A percentile compares a stretch with the other conserved stretches of the same genome.
Evolutionary conservation across 1,140 invertebrate genomes (phyloP).

Genomic region (Hormaphis cornu): DNA sequence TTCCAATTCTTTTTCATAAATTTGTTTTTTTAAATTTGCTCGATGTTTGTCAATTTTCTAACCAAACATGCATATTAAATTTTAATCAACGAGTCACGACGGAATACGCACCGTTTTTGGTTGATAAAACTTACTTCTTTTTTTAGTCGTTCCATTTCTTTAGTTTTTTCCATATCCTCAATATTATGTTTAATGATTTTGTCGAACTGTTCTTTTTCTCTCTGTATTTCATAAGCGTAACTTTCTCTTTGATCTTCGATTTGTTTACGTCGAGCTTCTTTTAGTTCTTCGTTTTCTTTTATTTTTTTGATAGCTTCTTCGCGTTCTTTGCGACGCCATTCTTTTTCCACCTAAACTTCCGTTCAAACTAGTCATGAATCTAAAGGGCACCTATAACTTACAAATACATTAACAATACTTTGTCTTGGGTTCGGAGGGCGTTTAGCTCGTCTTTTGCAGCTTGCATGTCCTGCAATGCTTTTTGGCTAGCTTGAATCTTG

Average conservation of each 20-base stretch:
- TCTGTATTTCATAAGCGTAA: slow-evolving; percentile 51
- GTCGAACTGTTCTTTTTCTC: slow-evolving; percentile 51
- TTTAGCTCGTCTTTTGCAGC: slow-evolving; percentile 47
- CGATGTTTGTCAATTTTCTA: too few species aligned
- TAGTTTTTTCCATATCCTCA: neutral
- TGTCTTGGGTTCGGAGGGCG: slow-evolving; percentile 47
- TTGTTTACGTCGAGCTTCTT: slow-evolving; percentile 44
- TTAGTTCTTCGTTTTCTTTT: slow-evolving; percentile 40
- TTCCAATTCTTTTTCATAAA: too few species aligned
- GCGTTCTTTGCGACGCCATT: slow-evolving; percentile 43
- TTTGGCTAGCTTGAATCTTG: slow-evolving; percentile 44
- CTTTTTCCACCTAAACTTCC: slow-evolving; percentile 39
- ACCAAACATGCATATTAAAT: too few species aligned
- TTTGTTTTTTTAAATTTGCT: too few species aligned
- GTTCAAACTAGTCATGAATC: too few species aligned
- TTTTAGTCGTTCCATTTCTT: neutral
- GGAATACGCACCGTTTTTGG: slow-evolving; percentile 45
- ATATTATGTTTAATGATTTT: slow-evolving; percentile 8
- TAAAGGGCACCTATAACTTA: neutral
- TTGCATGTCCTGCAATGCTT: slow-evolving; percentile 43
- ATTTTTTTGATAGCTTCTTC: slow-evolving; percentile 38
- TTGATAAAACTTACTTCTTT: neutral
- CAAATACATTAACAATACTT: slow-evolving; percentile 39
- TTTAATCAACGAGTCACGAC: too few species aligned
- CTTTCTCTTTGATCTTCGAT: slow-evolving; percentile 45